A percentile compares a stretch with the other conserved stretches of the same genome.
These are phyloP conservation scores for Hylaeus volcanicus DNA, from an alignment of 1,140 invertebrate genomes.

Conservation along the genomic window DNA sequence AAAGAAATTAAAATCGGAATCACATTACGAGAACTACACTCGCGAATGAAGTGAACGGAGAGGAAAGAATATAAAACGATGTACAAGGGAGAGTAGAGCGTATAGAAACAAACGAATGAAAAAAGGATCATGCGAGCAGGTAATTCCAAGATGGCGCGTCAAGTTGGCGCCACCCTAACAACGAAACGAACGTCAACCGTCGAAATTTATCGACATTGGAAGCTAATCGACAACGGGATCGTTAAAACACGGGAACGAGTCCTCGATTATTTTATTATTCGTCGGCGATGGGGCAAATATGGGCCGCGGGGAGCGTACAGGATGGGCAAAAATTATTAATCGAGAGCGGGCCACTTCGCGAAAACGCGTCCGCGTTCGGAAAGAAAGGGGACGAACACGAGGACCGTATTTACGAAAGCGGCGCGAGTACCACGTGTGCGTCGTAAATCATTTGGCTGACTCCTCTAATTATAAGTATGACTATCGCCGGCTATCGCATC, in stretches of 20 bases:
- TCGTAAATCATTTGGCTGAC: conserved; percentile 76
- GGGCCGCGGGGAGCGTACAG: conserved; percentile 11
- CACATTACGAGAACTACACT: too few species aligned
- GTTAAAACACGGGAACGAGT: conserved; percentile 5
- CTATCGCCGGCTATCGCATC: conserved; percentile 73
- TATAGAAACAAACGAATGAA: too few species aligned
- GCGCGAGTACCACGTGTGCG: conserved; percentile 70
- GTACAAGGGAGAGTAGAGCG: too few species aligned
- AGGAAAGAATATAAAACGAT: too few species aligned
- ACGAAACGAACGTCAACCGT: conserved; percentile 19
- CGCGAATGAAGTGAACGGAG: too few species aligned
- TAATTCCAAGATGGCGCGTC: conserved; percentile 4
- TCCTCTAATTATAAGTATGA: conserved; percentile 78
- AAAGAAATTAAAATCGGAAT: too few species aligned
- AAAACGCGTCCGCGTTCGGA: conserved; percentile 41
- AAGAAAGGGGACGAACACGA: conserved; percentile 17
- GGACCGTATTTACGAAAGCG: conserved; percentile 61
- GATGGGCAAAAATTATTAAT: conserved; percentile 52
- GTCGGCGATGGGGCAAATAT: neutral
- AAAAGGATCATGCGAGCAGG: too few species aligned
- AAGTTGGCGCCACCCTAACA: neutral
- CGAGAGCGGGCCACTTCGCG: conserved; percentile 44
- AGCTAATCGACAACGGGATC: neutral
- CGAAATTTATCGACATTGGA: conserved; percentile 38
- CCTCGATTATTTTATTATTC: conserved; percentile 42